Conservation (phyloP, 2,888 invertebrate species). For the Gisinianus flammeolus region DNA sequence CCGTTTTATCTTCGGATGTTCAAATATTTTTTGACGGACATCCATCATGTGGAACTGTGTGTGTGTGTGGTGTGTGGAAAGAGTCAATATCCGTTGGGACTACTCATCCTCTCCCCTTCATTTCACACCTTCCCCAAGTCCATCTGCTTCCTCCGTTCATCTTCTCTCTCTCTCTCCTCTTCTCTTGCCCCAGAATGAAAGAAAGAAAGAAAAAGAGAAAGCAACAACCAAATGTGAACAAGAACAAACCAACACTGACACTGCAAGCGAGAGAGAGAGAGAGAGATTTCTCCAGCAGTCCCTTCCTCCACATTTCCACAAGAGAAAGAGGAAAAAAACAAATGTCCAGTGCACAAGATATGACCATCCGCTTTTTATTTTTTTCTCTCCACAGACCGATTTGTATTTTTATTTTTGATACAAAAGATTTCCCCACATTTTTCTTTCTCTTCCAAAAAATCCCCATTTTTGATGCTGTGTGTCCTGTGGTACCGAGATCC, state of each 20-base stretch:
- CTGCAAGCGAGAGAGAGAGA: background rate
- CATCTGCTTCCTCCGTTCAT: background rate
- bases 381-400: conserved; percentile 27
- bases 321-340: no score
- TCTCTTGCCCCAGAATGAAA: background rate
- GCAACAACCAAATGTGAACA: no score
- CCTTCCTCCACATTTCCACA: no score
- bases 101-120: background rate
- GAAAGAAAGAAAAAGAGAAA: no score
- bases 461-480: no score
- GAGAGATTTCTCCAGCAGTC: no score
- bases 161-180: background rate
- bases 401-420: conserved; percentile 13
- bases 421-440: conserved; percentile 20
- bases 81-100: background rate
- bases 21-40: background rate
- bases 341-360: background rate
- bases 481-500: no score
- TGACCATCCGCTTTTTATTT: conserved; percentile 5
- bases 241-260: no score
- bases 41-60: background rate
- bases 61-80: background rate
- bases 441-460: no score
- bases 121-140: background rate
- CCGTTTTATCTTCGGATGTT: background rate